Evolutionary conservation across 2,797 vertebrate genomes (phyloP), one percentile per base, ranked within the genome.

Genomic region (Eutrigla gurnardus): DNA sequence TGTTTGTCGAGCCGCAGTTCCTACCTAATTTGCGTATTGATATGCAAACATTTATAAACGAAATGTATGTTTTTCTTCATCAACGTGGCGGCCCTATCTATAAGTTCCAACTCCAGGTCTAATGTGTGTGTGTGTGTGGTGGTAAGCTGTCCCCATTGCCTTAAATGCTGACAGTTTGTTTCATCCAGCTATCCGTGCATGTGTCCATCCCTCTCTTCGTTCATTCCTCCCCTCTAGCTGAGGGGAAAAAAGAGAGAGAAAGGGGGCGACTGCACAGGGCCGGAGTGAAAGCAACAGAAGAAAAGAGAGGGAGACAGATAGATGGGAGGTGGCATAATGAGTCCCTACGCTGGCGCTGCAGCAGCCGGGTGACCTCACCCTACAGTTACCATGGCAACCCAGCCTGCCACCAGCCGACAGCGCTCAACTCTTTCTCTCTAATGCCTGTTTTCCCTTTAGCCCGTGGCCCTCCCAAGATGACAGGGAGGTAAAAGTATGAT

Each of bases 301-400:
- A 78, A 73, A 63, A 75, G 54, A 70, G 46, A 54, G 61, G 78
- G 35, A 85, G 77, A 83, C 52, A 72, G 78, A 91, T 85, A 86
- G 84, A 91, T 82, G 83, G 85, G 83, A 90, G 85, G 89, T 83
- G 90, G 89, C 86, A 90, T 89, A 90, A 91, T 87, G 80, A 92
- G 89, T 91, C 89, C 84, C 90, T 78, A 72, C 33, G 35, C 84
- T 86, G 82, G 80, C 43, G 70, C 89, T 87, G 91, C 90, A 90
- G 92, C 89, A 91, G 79, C 80, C 63, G 82, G 85, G 85, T 95
- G 94, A 94, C 90, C 86, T 95, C 93, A 93, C 91, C 87, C 84
- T 65, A 62, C 70, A 77, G 90, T 95, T 92, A 86, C 92, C 88
- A 94, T 93, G 90, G 92, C 85, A 95, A 94, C 94, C 80, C 82